Percentiles rank a stretch among this genome's conserved stretches.
Conservation (phyloP, 2,888 invertebrate genomes). For the Strigamia crassipes region DNA sequence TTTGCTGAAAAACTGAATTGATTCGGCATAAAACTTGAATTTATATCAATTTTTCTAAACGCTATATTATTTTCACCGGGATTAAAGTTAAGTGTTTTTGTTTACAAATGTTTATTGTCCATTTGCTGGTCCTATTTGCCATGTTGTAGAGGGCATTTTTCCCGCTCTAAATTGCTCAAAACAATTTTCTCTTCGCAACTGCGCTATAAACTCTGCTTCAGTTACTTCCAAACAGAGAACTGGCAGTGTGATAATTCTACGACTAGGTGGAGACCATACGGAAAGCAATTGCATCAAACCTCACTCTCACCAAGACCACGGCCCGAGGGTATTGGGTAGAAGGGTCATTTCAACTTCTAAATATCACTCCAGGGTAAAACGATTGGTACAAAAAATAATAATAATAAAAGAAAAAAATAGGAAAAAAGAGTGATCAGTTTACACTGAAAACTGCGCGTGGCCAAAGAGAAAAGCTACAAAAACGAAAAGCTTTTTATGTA, state of each 20-base stretch:
- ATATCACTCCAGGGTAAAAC: conserved; percentile 3
- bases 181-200: neutral
- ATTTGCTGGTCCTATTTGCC: neutral
- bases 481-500: neutral
- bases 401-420: neutral
- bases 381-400: neutral
- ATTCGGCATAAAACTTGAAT: neutral
- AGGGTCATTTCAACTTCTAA: conserved; percentile 11
- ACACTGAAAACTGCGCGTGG: neutral
- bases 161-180: conserved; percentile 3
- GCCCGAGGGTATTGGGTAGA: neutral
- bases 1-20: neutral
- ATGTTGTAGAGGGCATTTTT: neutral
- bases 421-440: neutral
- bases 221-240: neutral
- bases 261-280: neutral
- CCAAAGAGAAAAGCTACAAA: no score
- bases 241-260: neutral
- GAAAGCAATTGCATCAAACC: conserved; percentile 3
- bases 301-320: neutral
- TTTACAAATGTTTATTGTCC: neutral
- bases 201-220: conserved; percentile 6
- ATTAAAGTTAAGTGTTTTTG: neutral
- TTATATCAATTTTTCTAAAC: neutral
- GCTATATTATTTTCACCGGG: no score